These are phyloP conservation scores for Calidris pygmaea DNA, from an alignment of 2,113 vertebrate genomes.

Conservation along the genomic window DNA sequence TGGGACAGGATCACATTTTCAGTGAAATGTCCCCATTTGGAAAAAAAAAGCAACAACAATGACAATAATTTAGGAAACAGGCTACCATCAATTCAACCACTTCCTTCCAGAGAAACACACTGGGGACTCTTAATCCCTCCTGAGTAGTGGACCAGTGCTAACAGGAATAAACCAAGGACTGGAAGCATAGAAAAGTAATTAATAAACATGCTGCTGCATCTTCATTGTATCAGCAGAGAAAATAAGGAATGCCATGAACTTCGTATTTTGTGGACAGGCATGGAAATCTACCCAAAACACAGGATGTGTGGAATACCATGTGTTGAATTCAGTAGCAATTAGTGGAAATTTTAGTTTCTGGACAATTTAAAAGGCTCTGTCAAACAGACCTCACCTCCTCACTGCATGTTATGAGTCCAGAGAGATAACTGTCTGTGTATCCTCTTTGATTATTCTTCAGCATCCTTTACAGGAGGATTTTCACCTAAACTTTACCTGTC, in stretches of 20 bases:
- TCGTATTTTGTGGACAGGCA: neutral
- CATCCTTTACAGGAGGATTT: neutral
- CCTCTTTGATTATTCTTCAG: neutral
- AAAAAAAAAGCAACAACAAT: neutral
- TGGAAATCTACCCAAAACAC: neutral
- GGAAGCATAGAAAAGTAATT: neutral
- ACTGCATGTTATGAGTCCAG: neutral
- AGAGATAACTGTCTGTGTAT: neutral
- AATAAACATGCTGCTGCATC: neutral
- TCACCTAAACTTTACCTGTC: neutral
- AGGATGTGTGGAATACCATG: neutral
- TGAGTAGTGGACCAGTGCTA: neutral
- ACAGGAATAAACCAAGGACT: neutral
- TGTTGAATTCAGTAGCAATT: neutral
- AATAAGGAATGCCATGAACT: neutral
- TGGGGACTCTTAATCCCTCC: neutral
- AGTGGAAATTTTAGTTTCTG: neutral
- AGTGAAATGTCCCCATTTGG: neutral
- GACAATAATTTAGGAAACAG: neutral
- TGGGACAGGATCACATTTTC: neutral
- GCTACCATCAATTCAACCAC: neutral
- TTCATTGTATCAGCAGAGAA: neutral
- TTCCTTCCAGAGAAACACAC: neutral
- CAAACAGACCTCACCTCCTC: neutral
- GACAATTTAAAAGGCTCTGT: neutral